Percentiles rank a stretch among this genome's conserved stretches.
phyloP scores from a whole-genome alignment of 2,797 vertebrate genomes.

The Lagodon rhomboides region DNA sequence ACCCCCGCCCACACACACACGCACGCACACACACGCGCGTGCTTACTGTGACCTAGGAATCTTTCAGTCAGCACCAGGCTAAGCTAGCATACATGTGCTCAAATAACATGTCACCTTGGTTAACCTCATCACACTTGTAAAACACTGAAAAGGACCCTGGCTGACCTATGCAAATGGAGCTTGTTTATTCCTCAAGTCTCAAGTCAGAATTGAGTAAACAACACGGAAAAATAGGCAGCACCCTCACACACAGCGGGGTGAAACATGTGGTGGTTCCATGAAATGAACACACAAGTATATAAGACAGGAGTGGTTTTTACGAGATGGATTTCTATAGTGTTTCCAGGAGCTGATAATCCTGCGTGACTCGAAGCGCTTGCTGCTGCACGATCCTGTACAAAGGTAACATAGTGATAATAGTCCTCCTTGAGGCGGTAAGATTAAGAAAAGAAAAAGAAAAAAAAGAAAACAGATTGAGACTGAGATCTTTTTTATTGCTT shows the following conservation, averaged over 20 bases:
- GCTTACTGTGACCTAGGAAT: conserved; percentile 71
- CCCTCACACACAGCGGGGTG: neutral
- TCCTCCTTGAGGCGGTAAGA: neutral
- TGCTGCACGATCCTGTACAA: conserved; percentile 6
- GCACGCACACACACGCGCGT: conserved; percentile 41
- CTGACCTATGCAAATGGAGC: conserved; percentile 33
- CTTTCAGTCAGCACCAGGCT: conserved; percentile 71
- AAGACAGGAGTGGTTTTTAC: neutral
- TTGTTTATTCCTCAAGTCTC: conserved; percentile 50
- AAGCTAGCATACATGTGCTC: conserved; percentile 75
- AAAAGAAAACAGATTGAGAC: neutral
- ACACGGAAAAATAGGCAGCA: conserved; percentile 30
- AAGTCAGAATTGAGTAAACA: conserved; percentile 41
- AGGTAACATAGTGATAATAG: neutral
- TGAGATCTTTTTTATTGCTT: neutral
- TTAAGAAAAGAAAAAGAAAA: neutral
- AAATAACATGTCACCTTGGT: conserved; percentile 82
- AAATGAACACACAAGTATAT: conserved; percentile 10
- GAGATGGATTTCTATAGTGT: neutral
- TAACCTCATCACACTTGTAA: conserved; percentile 69
- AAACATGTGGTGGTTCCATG: conserved; percentile 18
- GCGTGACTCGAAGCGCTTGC: neutral
- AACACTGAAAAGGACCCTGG: conserved; percentile 40
- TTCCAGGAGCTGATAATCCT: conserved; percentile 25
- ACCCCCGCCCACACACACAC: conserved; percentile 21